Evolutionary conservation across 2,113 vertebrate species (phyloP).

Genomic region (Oncorhynchus masou): DNA sequence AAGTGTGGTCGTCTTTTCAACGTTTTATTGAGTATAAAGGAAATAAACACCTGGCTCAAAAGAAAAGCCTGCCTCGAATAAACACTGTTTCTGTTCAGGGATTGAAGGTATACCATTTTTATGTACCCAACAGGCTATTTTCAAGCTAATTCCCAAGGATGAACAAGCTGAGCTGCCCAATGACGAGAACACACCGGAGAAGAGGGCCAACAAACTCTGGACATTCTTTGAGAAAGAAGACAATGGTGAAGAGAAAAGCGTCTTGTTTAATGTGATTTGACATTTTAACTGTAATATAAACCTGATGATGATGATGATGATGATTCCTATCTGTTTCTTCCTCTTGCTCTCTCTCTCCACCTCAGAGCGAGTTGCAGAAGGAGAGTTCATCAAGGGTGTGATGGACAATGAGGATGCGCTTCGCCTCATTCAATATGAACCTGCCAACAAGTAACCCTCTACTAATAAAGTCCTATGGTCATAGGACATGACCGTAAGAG

Average conservation of each 20-base stretch:
- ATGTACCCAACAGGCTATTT: conserved; percentile 59
- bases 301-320: too few relatives aligned
- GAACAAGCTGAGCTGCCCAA: conserved; percentile 36
- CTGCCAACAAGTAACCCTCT: not conserved
- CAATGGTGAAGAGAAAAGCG: conserved; percentile 46
- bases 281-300: too few relatives aligned
- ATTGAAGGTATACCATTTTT: not conserved
- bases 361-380: not conserved
- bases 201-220: conserved; percentile 72
- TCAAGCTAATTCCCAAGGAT: conserved; percentile 66
- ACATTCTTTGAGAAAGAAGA: conserved; percentile 61
- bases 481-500: too few relatives aligned
- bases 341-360: not conserved
- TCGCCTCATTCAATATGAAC: conserved; percentile 2
- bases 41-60: too few relatives aligned
- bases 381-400: conserved; percentile 1
- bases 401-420: not conserved
- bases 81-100: too few relatives aligned
- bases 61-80: too few relatives aligned
- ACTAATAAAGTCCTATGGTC: not conserved
- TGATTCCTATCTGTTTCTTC: not conserved
- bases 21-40: too few relatives aligned
- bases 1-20: too few relatives aligned
- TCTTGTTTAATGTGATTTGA: too few relatives aligned
- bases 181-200: conserved; percentile 68